phyloP scores from a whole-genome alignment of 1,140 invertebrate genomes.

The Drosophila littoralis region DNA sequence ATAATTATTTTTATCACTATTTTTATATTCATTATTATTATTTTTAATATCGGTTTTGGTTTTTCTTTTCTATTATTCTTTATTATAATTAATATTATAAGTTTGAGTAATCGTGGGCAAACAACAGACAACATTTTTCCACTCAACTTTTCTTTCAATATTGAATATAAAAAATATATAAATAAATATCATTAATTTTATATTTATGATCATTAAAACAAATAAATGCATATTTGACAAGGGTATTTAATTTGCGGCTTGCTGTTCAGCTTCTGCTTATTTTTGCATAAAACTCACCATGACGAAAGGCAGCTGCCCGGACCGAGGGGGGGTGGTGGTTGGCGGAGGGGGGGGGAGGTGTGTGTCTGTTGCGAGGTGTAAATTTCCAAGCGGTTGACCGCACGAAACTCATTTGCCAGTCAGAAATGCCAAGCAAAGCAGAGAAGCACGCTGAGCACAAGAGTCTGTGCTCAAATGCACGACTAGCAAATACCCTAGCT shows the following conservation, averaged over 20 bases:
- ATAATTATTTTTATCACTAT: no score
- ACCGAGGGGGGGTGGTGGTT: not conserved
- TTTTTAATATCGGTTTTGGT: no score
- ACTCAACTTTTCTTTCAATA: no score
- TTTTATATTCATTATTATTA: no score
- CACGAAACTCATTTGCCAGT: constrained; percentile 72
- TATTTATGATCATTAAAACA: no score
- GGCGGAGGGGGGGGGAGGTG: not conserved
- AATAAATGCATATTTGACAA: not conserved
- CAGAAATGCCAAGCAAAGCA: constrained; percentile 54
- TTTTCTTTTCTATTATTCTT: no score
- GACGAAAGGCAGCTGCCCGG: constrained; percentile 18
- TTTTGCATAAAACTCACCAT: constrained; percentile 49
- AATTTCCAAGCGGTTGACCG: constrained; percentile 68
- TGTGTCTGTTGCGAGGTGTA: constrained; percentile 26
- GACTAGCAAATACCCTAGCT: constrained; percentile 21
- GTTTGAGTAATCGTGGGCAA: no score
- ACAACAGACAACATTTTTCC: no score
- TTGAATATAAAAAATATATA: no score
- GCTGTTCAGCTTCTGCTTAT: not conserved
- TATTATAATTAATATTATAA: no score
- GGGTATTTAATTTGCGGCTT: not conserved
- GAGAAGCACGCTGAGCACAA: not conserved
- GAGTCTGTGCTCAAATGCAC: not conserved
- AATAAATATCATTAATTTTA: no score